Evolutionary conservation across 2,797 vertebrate genomes (phyloP).

Genomic region (Pseudochirops cupreus): DNA sequence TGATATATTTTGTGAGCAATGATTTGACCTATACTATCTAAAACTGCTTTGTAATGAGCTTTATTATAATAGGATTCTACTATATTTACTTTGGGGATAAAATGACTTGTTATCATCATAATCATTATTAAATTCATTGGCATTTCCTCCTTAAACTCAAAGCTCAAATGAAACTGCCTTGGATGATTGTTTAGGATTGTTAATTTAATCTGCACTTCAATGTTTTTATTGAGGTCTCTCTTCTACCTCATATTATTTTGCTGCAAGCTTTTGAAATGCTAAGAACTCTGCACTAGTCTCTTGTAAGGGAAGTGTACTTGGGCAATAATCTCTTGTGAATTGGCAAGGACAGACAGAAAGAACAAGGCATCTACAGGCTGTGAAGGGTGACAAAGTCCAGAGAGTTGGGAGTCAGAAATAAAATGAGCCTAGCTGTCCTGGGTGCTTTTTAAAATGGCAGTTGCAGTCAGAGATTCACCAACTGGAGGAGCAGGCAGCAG

Average conservation of each 20-base stretch:
- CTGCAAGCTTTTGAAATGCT: not conserved
- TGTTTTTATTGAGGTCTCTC: constrained; percentile 18
- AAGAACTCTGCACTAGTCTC: constrained; percentile 1
- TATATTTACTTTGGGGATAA: constrained; percentile 38
- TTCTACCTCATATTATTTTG: constrained; percentile 8
- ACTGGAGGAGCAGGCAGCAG: not conserved
- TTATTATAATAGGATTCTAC: not conserved
- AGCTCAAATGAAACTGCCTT: not conserved
- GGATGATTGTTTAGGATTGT: not conserved
- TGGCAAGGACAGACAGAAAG: not conserved
- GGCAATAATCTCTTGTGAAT: not conserved
- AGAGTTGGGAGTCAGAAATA: not conserved
- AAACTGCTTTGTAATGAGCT: not conserved
- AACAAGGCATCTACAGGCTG: not conserved
- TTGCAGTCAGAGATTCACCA: not conserved
- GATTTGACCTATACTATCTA: not conserved
- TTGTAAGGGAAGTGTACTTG: not conserved
- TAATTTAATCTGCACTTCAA: constrained; percentile 12
- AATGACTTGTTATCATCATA: not conserved
- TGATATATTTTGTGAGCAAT: constrained; percentile 17
- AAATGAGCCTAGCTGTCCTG: not conserved
- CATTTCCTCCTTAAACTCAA: not conserved
- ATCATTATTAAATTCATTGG: constrained; percentile 1
- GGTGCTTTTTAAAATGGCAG: not conserved
- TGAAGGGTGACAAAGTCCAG: not conserved